Conservation (phyloP, 1,140 invertebrate genomes). For the Antheraea pernyi region DNA sequence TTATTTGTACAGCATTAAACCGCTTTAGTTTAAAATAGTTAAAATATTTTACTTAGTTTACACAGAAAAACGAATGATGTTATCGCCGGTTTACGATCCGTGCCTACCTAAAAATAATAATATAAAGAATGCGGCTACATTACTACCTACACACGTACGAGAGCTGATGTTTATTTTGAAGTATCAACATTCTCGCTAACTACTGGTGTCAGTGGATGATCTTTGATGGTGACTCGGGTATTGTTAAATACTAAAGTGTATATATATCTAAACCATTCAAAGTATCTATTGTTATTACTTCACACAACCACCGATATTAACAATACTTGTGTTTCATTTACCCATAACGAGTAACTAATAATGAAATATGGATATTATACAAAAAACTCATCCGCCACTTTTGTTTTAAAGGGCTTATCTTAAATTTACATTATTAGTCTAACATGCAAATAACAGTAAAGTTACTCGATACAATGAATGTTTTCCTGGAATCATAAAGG, state of each 20-base stretch:
- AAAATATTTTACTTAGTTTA: constrained; percentile 5
- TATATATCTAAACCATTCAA: too few species aligned
- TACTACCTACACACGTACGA: not conserved
- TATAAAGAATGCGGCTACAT: not conserved
- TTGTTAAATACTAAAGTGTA: too few species aligned
- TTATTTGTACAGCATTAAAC: not conserved
- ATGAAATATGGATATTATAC: too few species aligned
- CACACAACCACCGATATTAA: too few species aligned
- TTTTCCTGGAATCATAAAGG: too few species aligned
- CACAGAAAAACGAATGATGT: not conserved
- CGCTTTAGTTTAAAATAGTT: not conserved
- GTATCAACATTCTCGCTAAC: not conserved
- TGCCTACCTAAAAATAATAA: constrained; percentile 3
- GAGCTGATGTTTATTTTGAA: not conserved
- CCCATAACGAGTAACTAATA: too few species aligned
- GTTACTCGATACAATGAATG: too few species aligned
- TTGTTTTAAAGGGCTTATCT: not conserved
- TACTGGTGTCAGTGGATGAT: not conserved
- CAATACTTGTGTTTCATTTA: too few species aligned
- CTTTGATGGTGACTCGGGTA: not conserved
- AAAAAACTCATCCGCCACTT: not conserved
- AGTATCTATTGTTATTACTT: too few species aligned
- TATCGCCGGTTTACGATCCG: not conserved
- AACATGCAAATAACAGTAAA: too few species aligned
- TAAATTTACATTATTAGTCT: too few species aligned